Base-by-base conservation (phyloP, 2,888 invertebrate species). In the Anticlea derivata region DNA sequence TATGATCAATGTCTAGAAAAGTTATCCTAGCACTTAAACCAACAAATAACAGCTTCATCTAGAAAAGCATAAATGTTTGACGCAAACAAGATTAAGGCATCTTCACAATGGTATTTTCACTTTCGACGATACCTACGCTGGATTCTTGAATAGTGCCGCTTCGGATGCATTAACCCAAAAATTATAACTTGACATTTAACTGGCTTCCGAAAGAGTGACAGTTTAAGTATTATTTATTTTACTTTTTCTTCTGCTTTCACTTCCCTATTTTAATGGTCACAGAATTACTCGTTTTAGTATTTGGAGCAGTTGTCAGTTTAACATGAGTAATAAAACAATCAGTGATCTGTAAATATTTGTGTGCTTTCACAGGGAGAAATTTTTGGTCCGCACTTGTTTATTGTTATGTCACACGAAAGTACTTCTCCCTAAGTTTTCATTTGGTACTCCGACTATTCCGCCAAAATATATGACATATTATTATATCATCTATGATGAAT, bases 101-200 rank as follows among this genome's bases (percentile, higher is more conserved):
- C 26, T 10, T 26, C 35, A 51, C 31, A 46, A 33, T 29, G 27
- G 1, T 3, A 30, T 35, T 43, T 41, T 38, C 37, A 38, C 45
- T 51, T 47, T 47, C 27, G 38, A 31, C 34, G 46, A 33, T 17
- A 17, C 17, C 17, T 52, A 26, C 48, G 48, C 44, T 30, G 34
- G 39, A 40, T 44, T 52, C 48, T 54, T 50, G 45, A 54, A 58
- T 26, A 50, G 50, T 55, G 45, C 40, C 33, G 55, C 41, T 55
- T 54, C 47, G 44, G 50, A 50, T 51, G 56, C 60, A 58, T 61
- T 61, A 61, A 61, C 58, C 61, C 35, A 51, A 56, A 60, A 50
- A 60, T 58, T 54, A 54, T 54, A 54, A 48, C 54, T 51, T 60
- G 40, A 54, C 53, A 43, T 58, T 61, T 52, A 58, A 48, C 54